A percentile compares a stretch with the other conserved stretches of the same genome.
Conservation (phyloP, 2,797 vertebrate species). For the Margarornis squamiger region DNA sequence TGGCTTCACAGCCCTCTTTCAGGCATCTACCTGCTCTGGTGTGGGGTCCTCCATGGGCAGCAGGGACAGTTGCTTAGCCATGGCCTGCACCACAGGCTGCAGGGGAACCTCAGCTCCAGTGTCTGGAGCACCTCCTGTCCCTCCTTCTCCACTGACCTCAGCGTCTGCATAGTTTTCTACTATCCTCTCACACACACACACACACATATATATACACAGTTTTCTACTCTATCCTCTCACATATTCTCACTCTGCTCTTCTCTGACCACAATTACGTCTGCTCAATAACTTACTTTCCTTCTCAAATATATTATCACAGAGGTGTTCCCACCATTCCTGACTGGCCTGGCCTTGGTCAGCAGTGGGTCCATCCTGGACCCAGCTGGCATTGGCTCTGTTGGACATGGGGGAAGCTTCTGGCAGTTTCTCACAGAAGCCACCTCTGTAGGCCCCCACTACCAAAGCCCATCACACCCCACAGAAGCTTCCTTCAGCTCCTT, state of each 20-base stretch:
- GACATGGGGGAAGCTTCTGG: not conserved
- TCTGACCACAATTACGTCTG: not conserved
- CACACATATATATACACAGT: not conserved
- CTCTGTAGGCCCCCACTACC: fast-evolving
- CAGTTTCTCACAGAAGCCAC: not conserved
- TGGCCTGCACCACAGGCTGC: not conserved
- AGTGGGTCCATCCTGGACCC: not conserved
- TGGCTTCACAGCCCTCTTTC: not conserved
- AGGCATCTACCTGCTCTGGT: not conserved
- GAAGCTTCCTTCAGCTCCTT: not conserved
- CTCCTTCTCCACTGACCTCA: not conserved
- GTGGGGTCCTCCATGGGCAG: not conserved
- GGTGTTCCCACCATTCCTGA: not conserved
- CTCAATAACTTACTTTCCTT: not conserved
- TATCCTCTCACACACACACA: not conserved
- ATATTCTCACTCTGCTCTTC: not conserved
- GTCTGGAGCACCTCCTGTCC: not conserved
- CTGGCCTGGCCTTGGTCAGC: not conserved
- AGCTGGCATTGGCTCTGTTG: not conserved
- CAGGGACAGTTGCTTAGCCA: not conserved
- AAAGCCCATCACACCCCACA: not conserved
- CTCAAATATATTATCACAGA: not conserved
- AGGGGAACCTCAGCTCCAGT: not conserved
- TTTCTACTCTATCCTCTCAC: not conserved
- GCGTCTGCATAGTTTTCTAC: not conserved